Base-by-base conservation (phyloP, 2,113 vertebrate species). In the Sander lucioperca region DNA sequence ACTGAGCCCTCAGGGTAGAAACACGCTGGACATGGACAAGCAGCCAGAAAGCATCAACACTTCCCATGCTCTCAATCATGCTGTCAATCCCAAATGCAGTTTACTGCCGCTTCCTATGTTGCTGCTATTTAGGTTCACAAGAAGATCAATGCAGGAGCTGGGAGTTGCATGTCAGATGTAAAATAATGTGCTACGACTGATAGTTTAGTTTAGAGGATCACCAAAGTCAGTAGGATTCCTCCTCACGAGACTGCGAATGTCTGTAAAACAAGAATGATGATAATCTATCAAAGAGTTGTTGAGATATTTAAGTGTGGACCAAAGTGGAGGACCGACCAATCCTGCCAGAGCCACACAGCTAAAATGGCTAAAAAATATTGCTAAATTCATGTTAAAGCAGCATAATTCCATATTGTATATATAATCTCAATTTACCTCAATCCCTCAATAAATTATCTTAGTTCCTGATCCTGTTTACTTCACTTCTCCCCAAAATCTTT, bases 71-170 rank as follows among this genome's bases (percentile, higher is more conserved):
- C 65, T 43, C 30, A 14, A 15, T 43, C 9, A 0, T 25, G 51
- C 16, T 18, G 43, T 74, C 62, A 65, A 57, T 80, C 30, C 68
- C 13, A 15, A 64, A 57, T 5, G 36, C n/a, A 43, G 21, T n/a
- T 59, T 25, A 3, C 6, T 25, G 27, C 33, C 16, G 48, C 68
- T 39, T 19, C 58, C 15, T 6, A 36, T 27, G 27, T 50, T 43
- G 5, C 2, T 15, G 6, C 23, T 10, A 14, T 19, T 68, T 6
- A 33, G 58, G n/a, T 75, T 69, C 45, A 25, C 10, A 51, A 13
- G 6, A 1, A 21, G n/a, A 27, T 21, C 9, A 30, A 4, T 53
- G n/a, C 8, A 4, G 16, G 16, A 47, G 57, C 56, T 36, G 57
- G n/a, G 62, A 51, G 53, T 19, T 21, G 36, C 3, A 36, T 7